phyloP scores from a whole-genome alignment of 2,113 vertebrate genomes.

The Oostethus manadensis region DNA sequence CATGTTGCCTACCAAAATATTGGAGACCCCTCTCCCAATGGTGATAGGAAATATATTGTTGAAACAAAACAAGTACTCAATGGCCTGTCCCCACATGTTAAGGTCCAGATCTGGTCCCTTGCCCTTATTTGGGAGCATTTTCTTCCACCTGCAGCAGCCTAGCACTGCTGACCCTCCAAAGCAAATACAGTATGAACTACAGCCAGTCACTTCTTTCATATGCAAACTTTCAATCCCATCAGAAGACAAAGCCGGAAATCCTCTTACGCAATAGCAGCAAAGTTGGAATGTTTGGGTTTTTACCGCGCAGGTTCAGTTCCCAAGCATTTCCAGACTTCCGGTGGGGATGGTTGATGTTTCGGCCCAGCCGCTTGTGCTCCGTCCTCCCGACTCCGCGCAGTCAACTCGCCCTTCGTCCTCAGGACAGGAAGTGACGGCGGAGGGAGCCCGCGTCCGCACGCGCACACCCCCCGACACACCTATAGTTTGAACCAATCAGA shows the following conservation, averaged over 20 bases:
- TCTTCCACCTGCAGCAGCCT: neutral
- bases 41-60: neutral
- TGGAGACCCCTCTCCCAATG: too few species aligned
- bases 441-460: neutral
- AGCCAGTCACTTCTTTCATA: too few species aligned
- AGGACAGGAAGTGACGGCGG: slow-evolving; percentile 6
- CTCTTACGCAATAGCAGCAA: slow-evolving; percentile 10
- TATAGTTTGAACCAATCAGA: slow-evolving; percentile 58
- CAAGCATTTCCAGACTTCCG: slow-evolving; percentile 17
- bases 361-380: neutral
- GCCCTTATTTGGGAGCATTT: neutral
- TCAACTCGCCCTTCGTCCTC: slow-evolving; percentile 7
- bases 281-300: neutral
- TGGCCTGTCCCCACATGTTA: slow-evolving; percentile 43
- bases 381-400: slow-evolving; percentile 7
- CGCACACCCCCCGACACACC: slow-evolving; percentile 68
- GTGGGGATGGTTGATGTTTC: neutral
- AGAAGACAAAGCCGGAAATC: neutral
- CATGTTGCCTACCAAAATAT: neutral
- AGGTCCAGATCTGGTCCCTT: slow-evolving; percentile 14
- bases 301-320: slow-evolving; percentile 41
- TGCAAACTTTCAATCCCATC: neutral
- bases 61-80: neutral
- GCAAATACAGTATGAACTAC: neutral
- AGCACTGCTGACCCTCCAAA: neutral